Evolutionary conservation across 2,888 invertebrate genomes (phyloP).

Genomic region (Microplitis deprimator): DNA sequence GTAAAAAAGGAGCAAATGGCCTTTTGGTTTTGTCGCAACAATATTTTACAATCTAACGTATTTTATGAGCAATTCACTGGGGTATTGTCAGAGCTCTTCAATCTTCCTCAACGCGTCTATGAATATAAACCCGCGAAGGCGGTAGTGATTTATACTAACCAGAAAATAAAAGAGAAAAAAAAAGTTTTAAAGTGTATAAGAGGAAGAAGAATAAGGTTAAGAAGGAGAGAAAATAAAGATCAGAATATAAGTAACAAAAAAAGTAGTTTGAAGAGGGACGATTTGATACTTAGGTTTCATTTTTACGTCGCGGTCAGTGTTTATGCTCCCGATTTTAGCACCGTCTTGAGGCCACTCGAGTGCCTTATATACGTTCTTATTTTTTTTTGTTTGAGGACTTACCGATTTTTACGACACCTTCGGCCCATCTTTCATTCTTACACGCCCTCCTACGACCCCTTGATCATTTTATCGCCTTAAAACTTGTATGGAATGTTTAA

Average conservation of each 20-base stretch:
- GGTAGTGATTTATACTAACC: conserved; percentile 66
- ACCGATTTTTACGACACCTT: conserved; percentile 61
- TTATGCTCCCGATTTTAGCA: conserved; percentile 66
- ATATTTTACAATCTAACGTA: conserved; percentile 67
- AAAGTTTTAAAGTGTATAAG: conserved; percentile 14
- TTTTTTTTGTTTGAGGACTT: conserved; percentile 57
- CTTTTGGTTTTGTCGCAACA: conserved; percentile 55
- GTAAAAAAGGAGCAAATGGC: background rate
- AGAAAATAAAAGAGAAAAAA: conserved; percentile 35
- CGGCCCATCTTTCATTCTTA: conserved; percentile 28
- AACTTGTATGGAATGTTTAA: conserved; percentile 35
- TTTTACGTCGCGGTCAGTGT: conserved; percentile 67
- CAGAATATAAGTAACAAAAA: conserved; percentile 8
- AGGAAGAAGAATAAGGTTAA: conserved; percentile 8
- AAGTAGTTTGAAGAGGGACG: conserved; percentile 39
- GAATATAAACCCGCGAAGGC: conserved; percentile 66
- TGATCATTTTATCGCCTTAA: conserved; percentile 43
- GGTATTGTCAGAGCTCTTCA: conserved; percentile 60
- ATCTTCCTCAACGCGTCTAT: conserved; percentile 67
- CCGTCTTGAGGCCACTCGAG: conserved; percentile 58
- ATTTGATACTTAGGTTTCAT: conserved; percentile 48
- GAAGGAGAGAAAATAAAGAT: background rate
- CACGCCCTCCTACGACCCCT: conserved; percentile 35
- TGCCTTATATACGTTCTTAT: conserved; percentile 5
- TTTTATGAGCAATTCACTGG: conserved; percentile 64